Evolutionary conservation across 23 tunicate genomes (phyloP), one percentile per base, ranked within the genome.

Genomic region (Halocynthia roretzi): DNA sequence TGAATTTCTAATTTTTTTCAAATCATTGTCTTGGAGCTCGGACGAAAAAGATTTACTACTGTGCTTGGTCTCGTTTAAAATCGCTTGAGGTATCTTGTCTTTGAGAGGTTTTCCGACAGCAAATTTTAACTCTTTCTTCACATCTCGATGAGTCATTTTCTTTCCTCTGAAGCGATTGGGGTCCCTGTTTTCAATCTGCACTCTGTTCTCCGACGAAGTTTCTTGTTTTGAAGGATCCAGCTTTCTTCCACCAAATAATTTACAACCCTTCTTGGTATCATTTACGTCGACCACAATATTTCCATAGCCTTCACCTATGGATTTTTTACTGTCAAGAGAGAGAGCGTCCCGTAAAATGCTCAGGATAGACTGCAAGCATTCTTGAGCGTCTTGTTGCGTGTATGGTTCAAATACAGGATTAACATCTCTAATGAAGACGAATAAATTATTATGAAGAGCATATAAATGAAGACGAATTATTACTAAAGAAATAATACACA

Each of bases 311-410:
- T 58, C 15, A 58, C 63, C 63, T 58, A 14, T 58, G 17, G 17
- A 58, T 14, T 58, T 58, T 2, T 58, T 58, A 58, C 63, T 58
- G 15, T 58, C 15, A 14, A 58, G 17, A 58, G 63, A 58, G 15
- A 14, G 22, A 5, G 64, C 55, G 19, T 74, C 78, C 5, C 56
- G 68, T 55, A 81, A 77, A 6, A 77, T 64, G 58, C 65, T 77
- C 7, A 87, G 75, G 11, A 87, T 76, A 71, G 86, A 87, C 53
- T 82, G 86, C 17, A 87, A 77, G 53, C 86, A 87, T 68, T 87
- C 93, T 68, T 87, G 93, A 17, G 93, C 93, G 82, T 87, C 93
- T 82, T 87, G 93, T 76, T 87, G 93, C 7, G 93, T 76, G 73
- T 64, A 82, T 55, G 93, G 86, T 64, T 87, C 93, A 77, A 87